These are phyloP conservation scores for Candidula unifasciata DNA, from an alignment of 2,888 invertebrate species.

Conservation along the genomic window DNA sequence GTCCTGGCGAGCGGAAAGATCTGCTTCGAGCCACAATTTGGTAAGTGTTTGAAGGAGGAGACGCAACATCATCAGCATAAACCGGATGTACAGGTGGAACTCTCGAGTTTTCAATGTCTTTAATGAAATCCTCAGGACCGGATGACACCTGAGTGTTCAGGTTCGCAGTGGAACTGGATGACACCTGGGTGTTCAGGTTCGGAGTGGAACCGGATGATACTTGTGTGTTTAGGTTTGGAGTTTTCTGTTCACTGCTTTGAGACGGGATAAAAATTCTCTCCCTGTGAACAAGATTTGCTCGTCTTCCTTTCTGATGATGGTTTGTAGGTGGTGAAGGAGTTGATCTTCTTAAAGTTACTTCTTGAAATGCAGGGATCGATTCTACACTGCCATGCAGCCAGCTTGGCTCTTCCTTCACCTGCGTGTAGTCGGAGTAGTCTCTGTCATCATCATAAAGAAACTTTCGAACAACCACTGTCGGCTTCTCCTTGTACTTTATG, in stretches of 20 bases:
- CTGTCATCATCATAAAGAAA: slow-evolving; percentile 70
- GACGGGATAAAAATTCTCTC: slow-evolving; percentile 34
- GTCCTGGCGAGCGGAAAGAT: slow-evolving; percentile 33
- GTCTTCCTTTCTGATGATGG: slow-evolving; percentile 11
- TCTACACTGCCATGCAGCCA: slow-evolving; percentile 60
- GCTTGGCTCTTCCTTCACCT: slow-evolving; percentile 73
- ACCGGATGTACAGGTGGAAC: slow-evolving; percentile 19
- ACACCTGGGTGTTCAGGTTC: no score
- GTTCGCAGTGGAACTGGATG: no score
- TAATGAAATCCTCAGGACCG: neutral
- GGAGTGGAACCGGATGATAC: neutral
- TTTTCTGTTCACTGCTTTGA: neutral
- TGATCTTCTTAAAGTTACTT: slow-evolving; percentile 20
- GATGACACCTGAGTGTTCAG: neutral
- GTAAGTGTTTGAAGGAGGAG: slow-evolving; percentile 21
- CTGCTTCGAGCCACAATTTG: slow-evolving; percentile 48
- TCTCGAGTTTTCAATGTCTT: neutral
- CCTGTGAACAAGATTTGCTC: slow-evolving; percentile 30
- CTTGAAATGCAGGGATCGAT: neutral
- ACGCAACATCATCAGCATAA: neutral
- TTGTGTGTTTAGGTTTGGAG: slow-evolving; percentile 12
- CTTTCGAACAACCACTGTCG: slow-evolving; percentile 66
- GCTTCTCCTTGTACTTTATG: slow-evolving; percentile 71
- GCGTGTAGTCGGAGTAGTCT: slow-evolving; percentile 75
- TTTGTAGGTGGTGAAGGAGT: neutral